These are phyloP conservation scores for Drosophila paranaensis DNA, from an alignment of 2,888 invertebrate genomes.

Conservation along the genomic window DNA sequence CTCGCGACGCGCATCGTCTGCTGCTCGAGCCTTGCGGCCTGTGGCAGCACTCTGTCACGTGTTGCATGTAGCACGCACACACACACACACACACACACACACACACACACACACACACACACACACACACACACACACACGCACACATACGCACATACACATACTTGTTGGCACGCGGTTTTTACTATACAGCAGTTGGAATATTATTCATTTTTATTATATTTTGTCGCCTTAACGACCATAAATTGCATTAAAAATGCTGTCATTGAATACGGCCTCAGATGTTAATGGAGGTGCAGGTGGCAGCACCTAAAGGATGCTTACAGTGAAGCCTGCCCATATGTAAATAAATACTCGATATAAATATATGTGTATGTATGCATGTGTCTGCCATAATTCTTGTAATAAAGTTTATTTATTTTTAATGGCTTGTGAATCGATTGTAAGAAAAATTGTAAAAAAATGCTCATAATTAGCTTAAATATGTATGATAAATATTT, in stretches of 20 bases:
- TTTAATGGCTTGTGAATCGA: background rate
- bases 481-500: background rate
- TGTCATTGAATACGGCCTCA: constrained; percentile 68
- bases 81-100: background rate
- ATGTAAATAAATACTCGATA: constrained; percentile 5
- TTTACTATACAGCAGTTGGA: constrained; percentile 61
- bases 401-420: background rate
- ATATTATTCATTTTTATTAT: constrained; percentile 81
- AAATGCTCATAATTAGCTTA: background rate
- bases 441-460: background rate
- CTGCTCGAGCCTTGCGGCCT: constrained; percentile 35
- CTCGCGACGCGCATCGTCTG: constrained; percentile 27
- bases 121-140: constrained; percentile 1
- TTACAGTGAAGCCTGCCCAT: constrained; percentile 34
- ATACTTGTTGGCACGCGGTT: constrained; percentile 41
- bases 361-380: background rate
- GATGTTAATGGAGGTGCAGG: constrained; percentile 54
- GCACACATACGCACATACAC: too few species aligned
- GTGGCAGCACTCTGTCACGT: constrained; percentile 70
- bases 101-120: background rate
- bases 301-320: constrained; percentile 21
- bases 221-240: constrained; percentile 81
- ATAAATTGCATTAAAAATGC: constrained; percentile 79
- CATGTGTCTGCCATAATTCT: constrained; percentile 1
- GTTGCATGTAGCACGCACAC: constrained; percentile 60